Evolutionary conservation across 2,888 invertebrate genomes (phyloP).

Genomic region (Frankliniella fusca): DNA sequence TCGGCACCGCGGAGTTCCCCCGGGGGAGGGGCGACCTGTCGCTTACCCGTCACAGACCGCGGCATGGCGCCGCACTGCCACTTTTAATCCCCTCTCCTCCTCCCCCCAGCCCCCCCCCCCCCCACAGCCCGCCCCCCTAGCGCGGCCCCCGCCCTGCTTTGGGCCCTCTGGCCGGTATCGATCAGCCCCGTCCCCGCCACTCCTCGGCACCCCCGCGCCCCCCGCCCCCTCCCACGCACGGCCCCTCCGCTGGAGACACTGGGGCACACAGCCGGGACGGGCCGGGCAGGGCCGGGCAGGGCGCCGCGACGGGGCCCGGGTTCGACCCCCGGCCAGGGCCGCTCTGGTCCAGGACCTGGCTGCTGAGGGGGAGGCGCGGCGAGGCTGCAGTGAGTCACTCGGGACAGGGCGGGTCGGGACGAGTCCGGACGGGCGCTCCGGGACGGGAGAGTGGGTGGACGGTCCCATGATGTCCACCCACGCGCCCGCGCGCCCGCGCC

Average conservation of each 20-base stretch:
- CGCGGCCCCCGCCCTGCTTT: slow-evolving; percentile 30
- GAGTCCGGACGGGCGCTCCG: background rate
- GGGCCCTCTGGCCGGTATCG: slow-evolving; percentile 28
- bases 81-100: slow-evolving; percentile 34
- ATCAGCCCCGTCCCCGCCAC: slow-evolving; percentile 22
- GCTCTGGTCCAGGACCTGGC: background rate
- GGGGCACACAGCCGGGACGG: background rate
- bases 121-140: background rate
- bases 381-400: background rate
- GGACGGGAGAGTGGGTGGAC: background rate
- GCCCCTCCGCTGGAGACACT: slow-evolving; percentile 30
- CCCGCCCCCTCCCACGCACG: slow-evolving; percentile 34
- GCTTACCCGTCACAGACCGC: slow-evolving; percentile 35
- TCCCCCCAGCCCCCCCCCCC: slow-evolving; percentile 31
- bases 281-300: background rate
- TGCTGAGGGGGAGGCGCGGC: background rate
- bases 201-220: slow-evolving; percentile 34
- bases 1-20: background rate
- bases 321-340: background rate
- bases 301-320: no score
- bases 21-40: slow-evolving; percentile 31
- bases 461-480: background rate
- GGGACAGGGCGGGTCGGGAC: background rate
- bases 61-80: slow-evolving; percentile 33
- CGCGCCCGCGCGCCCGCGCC: background rate